Conservation (phyloP, 2,797 vertebrate species). For the Megalops cyprinoides region DNA sequence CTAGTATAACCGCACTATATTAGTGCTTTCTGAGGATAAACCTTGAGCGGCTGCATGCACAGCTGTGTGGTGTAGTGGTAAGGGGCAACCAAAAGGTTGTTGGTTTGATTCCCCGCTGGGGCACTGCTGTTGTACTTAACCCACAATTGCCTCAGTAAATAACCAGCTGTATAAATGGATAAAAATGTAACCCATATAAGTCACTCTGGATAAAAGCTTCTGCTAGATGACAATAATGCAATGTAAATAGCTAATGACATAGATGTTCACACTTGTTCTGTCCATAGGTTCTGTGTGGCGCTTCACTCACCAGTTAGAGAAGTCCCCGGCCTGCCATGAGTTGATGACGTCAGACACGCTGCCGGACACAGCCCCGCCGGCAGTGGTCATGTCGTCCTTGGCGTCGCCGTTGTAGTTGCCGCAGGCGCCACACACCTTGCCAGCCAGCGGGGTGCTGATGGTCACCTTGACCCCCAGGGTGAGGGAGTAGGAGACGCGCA, state of each 20-base stretch:
- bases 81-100: no score
- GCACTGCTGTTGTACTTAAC: no score
- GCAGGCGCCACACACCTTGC: conserved; percentile 73
- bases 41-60: no score
- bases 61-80: no score
- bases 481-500: conserved; percentile 64
- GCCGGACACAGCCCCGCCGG: conserved; percentile 51
- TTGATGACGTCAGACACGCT: conserved; percentile 53
- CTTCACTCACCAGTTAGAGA: conserved; percentile 73
- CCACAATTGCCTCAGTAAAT: no score
- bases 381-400: conserved; percentile 62
- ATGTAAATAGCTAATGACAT: no score
- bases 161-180: no score
- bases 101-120: no score
- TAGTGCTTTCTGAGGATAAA: background rate
- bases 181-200: no score
- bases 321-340: conserved; percentile 74
- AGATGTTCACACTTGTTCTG: no score
- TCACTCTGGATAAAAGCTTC: no score
- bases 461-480: conserved; percentile 62
- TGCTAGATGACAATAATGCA: no score
- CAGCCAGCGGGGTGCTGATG: conserved; percentile 50
- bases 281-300: background rate
- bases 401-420: conserved; percentile 73
- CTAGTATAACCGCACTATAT: background rate